phyloP scores from a whole-genome alignment of 2,888 invertebrate species.

The Clepsis dumicolana region DNA sequence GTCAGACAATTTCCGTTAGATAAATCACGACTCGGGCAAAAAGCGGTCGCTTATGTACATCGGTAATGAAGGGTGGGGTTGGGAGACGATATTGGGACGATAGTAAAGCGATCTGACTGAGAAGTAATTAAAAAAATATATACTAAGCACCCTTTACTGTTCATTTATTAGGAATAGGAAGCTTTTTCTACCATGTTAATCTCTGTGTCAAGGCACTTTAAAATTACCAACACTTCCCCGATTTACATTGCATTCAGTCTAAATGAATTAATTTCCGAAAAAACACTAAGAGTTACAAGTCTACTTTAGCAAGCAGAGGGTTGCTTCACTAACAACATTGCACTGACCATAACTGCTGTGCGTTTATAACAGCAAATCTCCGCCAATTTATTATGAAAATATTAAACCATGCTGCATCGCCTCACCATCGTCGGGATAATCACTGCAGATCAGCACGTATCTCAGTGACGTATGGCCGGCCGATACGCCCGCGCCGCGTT shows the following conservation, averaged over 20 bases:
- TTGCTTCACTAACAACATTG: no score
- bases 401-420: conserved; percentile 48
- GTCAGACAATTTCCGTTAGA: conserved; percentile 84
- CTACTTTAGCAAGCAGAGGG: no score
- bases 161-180: background rate
- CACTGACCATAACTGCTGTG: no score
- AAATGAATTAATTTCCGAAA: no score
- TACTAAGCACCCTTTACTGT: no score
- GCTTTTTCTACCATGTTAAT: no score
- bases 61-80: conserved; percentile 69
- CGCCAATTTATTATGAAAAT: conserved; percentile 1
- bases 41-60: conserved; percentile 64
- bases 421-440: conserved; percentile 58
- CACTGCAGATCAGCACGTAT: conserved; percentile 69
- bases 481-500: conserved; percentile 77
- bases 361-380: background rate
- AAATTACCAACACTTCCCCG: no score
- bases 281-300: no score
- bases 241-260: no score
- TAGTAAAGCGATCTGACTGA: conserved; percentile 32
- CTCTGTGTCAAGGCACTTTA: no score
- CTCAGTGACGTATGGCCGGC: conserved; percentile 81
- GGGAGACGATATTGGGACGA: conserved; percentile 38
- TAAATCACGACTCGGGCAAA: conserved; percentile 77
- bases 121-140: background rate